These are phyloP conservation scores for Ahaetulla prasina DNA, from an alignment of 2,113 vertebrate genomes.

Conservation along the genomic window DNA sequence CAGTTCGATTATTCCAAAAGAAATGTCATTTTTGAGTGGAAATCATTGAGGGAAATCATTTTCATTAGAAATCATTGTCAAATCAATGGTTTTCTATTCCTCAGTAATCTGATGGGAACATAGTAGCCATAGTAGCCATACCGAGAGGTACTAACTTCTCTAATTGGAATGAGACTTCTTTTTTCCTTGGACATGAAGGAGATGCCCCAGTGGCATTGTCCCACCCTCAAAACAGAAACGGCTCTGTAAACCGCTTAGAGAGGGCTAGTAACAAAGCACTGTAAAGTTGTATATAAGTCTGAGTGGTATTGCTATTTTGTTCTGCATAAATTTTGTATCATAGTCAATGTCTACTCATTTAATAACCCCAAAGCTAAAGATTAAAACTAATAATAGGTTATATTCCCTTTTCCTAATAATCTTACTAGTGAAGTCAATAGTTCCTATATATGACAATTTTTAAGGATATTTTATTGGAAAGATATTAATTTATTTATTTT, in stretches of 20 bases:
- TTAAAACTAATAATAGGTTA: neutral
- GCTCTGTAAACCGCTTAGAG: too few species aligned
- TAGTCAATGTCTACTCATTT: neutral
- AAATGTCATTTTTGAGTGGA: neutral
- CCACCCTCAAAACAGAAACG: neutral
- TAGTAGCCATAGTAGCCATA: neutral
- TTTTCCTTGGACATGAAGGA: neutral
- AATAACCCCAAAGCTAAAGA: neutral
- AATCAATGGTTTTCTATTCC: neutral
- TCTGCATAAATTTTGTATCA: neutral
- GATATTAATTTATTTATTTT: neutral
- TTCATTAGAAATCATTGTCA: accelerated
- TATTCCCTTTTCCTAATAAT: neutral
- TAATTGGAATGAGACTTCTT: neutral
- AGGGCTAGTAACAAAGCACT: too few species aligned
- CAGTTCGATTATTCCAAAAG: neutral
- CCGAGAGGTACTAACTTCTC: neutral
- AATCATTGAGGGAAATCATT: neutral
- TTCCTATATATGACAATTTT: neutral
- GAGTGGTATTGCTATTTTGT: neutral
- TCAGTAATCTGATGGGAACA: neutral
- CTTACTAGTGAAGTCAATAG: neutral
- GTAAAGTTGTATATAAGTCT: too few species aligned
- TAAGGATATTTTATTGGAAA: neutral
- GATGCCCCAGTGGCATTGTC: neutral